A percentile compares a stretch with the other conserved stretches of the same genome.
These are phyloP conservation scores for Cryptosula pallasiana DNA, from an alignment of 2,888 invertebrate genomes.

Conservation along the genomic window DNA sequence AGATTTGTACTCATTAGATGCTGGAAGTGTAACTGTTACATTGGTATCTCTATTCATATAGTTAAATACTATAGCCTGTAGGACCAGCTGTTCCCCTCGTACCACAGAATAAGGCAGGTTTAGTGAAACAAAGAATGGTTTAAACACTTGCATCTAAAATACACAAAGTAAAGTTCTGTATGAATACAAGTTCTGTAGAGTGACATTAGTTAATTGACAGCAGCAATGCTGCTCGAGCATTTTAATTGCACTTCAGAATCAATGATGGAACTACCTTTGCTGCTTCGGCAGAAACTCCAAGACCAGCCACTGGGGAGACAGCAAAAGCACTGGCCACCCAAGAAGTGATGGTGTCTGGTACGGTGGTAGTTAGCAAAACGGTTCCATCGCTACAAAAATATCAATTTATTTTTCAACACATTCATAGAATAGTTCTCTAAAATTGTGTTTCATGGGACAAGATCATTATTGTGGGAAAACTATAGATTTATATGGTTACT, in stretches of 20 bases:
- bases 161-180: too few relatives aligned
- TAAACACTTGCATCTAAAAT: conserved; percentile 66
- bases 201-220: too few relatives aligned
- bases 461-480: too few relatives aligned
- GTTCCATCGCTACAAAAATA: conserved; percentile 49
- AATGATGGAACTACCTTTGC: too few relatives aligned
- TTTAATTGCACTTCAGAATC: too few relatives aligned
- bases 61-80: conserved; percentile 83
- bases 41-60: conserved; percentile 76
- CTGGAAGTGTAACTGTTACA: conserved; percentile 42
- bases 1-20: conserved; percentile 33
- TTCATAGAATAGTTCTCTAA: too few relatives aligned
- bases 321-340: conserved; percentile 82
- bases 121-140: conserved; percentile 76
- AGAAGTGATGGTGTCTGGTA: too few relatives aligned
- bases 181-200: too few relatives aligned
- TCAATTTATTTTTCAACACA: too few relatives aligned
- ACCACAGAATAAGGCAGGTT: conserved; percentile 84
- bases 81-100: conserved; percentile 80
- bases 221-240: too few relatives aligned
- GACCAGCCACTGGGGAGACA: conserved; percentile 67
- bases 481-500: too few relatives aligned
- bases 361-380: conserved; percentile 59
- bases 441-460: too few relatives aligned
- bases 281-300: conserved; percentile 68